Evolutionary conservation across 2,888 invertebrate species (phyloP).

Genomic region (Patella depressa): DNA sequence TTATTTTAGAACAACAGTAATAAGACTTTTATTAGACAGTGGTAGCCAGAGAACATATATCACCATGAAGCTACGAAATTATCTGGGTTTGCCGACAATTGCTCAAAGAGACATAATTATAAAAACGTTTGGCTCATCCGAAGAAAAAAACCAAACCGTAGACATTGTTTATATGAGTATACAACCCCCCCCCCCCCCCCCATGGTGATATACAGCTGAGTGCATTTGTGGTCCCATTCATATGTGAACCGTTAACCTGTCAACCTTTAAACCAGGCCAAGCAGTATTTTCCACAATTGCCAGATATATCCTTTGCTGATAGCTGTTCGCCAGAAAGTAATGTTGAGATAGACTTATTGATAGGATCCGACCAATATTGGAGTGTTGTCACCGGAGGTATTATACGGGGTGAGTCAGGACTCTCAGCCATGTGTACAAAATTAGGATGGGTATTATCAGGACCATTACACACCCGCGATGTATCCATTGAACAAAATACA

Average conservation of each 20-base stretch:
- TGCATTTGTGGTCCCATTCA: neutral
- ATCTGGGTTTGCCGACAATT: neutral
- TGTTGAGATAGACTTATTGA: too few relatives aligned
- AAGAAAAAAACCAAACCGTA: neutral
- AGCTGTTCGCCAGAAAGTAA: too few relatives aligned
- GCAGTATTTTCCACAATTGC: too few relatives aligned
- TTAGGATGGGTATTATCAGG: neutral
- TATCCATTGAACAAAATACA: neutral
- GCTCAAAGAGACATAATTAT: neutral
- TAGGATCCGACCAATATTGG: neutral
- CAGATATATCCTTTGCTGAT: too few relatives aligned
- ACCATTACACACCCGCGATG: neutral
- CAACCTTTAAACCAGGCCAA: too few relatives aligned
- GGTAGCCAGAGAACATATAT: neutral
- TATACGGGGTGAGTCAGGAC: neutral
- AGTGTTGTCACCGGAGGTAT: slow-evolving; percentile 2
- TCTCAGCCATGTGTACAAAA: neutral
- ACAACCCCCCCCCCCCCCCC: neutral
- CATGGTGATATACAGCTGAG: neutral
- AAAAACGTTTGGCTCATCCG: neutral
- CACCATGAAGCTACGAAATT: neutral
- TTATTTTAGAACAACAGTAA: neutral
- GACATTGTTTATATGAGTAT: neutral
- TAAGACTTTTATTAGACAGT: neutral
- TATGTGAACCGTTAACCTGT: neutral